Evolutionary conservation across 2,113 vertebrate genomes (phyloP).

Genomic region (Salvelinus alpinus): DNA sequence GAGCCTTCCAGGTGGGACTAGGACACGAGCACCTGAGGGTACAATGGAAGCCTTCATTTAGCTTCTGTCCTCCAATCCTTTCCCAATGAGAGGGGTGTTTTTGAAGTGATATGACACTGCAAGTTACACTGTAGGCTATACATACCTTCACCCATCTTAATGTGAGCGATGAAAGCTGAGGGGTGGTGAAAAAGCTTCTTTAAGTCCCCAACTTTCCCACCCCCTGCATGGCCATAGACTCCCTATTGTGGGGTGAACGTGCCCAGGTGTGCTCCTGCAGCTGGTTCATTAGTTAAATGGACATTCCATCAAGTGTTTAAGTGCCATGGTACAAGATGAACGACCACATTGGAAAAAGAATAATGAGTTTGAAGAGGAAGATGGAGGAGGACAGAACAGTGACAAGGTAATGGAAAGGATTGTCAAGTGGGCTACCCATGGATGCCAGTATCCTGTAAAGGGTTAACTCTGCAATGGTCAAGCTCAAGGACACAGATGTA

Average conservation of each 20-base stretch:
- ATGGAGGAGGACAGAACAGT: no score
- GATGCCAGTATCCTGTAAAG: no score
- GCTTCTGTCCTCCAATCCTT: neutral
- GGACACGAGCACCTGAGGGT: slow-evolving; percentile 7
- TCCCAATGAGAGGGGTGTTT: neutral
- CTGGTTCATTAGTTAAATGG: neutral
- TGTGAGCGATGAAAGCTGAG: slow-evolving; percentile 41
- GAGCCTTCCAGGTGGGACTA: slow-evolving; percentile 11
- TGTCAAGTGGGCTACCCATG: no score
- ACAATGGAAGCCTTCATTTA: slow-evolving; percentile 17
- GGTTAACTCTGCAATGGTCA: no score
- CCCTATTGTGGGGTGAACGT: neutral
- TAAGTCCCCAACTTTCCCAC: neutral
- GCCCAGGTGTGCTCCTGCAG: slow-evolving; percentile 22
- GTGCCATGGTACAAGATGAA: no score
- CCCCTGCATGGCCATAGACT: neutral
- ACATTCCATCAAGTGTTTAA: no score
- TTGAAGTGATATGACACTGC: neutral
- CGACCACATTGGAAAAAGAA: neutral
- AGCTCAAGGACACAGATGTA: no score
- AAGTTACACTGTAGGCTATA: slow-evolving; percentile 9
- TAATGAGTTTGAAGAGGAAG: neutral
- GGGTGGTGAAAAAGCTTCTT: neutral
- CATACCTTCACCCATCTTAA: slow-evolving; percentile 34
- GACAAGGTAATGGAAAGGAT: no score